Percentiles rank a stretch among this genome's conserved stretches.
phyloP scores from a whole-genome alignment of 2,113 vertebrate genomes.

The western clawed frog (Xenopus tropicalis) region DNA sequence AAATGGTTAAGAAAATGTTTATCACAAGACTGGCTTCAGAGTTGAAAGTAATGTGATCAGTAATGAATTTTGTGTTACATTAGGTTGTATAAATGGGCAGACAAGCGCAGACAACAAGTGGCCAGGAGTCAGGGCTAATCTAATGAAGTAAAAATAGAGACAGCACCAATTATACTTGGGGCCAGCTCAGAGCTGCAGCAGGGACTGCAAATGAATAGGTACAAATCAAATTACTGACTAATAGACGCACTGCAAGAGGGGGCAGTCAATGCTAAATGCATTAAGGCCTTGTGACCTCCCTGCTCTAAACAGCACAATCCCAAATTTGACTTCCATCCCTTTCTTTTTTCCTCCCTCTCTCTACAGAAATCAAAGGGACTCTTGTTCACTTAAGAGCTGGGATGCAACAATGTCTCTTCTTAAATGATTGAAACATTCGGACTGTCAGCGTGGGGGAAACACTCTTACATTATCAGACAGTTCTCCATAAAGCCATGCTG shows the following conservation, averaged over 20 bases:
- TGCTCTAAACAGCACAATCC: constrained; percentile 77
- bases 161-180: constrained; percentile 89
- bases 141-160: constrained; percentile 97
- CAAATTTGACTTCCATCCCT: constrained; percentile 73
- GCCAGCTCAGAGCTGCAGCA: constrained; percentile 86
- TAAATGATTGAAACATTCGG: constrained; percentile 79
- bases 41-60: constrained; percentile 98
- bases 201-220: constrained; percentile 90
- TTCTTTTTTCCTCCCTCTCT: constrained; percentile 35
- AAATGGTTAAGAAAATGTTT: constrained; percentile 84
- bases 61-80: constrained; percentile 99
- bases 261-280: constrained; percentile 89
- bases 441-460: constrained; percentile 61
- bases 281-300: constrained; percentile 84
- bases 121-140: constrained; percentile 96
- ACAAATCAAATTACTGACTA: constrained; percentile 88
- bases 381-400: constrained; percentile 64
- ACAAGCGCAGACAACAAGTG: constrained; percentile 94
- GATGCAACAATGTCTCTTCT: constrained; percentile 68
- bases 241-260: constrained; percentile 85
- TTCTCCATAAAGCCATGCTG: constrained; percentile 19
- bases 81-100: constrained; percentile 90
- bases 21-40: constrained; percentile 80
- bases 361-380: constrained; percentile 73
- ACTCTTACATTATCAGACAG: constrained; percentile 47